A percentile compares a stretch with the other conserved stretches of the same genome.
phyloP scores from a whole-genome alignment of 2,113 vertebrate genomes.

The Meriones unguiculatus region DNA sequence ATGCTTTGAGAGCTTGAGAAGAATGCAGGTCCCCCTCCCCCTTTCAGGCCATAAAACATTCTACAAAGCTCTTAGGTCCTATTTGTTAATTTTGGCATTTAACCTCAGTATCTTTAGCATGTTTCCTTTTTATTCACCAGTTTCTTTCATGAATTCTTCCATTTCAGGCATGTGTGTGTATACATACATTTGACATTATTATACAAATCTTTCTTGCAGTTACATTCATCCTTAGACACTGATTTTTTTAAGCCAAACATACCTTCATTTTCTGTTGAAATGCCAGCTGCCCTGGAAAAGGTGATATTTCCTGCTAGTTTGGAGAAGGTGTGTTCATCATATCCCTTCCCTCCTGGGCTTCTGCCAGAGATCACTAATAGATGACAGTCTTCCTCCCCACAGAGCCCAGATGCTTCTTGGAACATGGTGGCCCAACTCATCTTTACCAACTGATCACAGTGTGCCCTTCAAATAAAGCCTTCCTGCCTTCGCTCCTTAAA shows the following conservation, averaged over 20 bases:
- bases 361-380: constrained; percentile 61
- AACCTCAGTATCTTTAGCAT: background rate
- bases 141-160: background rate
- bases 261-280: constrained; percentile 57
- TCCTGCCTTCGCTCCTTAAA: constrained; percentile 53
- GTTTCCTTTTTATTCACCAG: background rate
- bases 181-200: background rate
- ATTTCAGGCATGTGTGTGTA: background rate
- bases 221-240: background rate
- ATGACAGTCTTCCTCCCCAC: constrained; percentile 68
- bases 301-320: constrained; percentile 30
- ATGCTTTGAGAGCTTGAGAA: background rate
- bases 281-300: constrained; percentile 45
- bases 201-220: background rate
- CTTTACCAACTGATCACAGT: constrained; percentile 31
- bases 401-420: constrained; percentile 74
- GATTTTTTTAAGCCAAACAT: background rate
- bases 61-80: background rate
- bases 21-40: background rate
- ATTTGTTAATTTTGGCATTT: constrained; percentile 13
- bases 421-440: background rate
- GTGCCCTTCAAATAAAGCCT: constrained; percentile 66
- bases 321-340: constrained; percentile 17
- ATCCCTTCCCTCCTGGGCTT: constrained; percentile 36
- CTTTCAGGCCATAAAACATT: background rate